Evolutionary conservation across 92 coral and sea anemone genomes (phyloP).

Genomic region (Umimayanthus kanabou): DNA sequence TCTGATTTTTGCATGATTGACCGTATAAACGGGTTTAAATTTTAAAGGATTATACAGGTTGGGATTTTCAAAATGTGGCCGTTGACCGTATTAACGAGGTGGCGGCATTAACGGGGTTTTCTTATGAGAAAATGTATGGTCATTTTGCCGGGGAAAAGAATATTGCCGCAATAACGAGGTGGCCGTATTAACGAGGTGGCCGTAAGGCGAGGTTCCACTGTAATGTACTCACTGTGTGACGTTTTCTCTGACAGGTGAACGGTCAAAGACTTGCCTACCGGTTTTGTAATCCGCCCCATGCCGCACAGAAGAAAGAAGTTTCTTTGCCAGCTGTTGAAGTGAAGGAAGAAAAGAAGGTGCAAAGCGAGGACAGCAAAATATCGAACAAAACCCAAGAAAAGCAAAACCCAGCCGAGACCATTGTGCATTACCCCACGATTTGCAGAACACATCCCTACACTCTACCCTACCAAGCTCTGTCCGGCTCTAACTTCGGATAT

Average conservation of each 20-base stretch:
- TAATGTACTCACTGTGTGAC: not conserved
- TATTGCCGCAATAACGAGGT: no score
- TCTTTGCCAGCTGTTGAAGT: not conserved
- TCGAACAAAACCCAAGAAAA: not conserved
- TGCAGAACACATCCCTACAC: slow-evolving; percentile 7
- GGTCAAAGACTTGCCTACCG: slow-evolving; percentile 93
- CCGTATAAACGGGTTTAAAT: no score
- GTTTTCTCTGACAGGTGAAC: slow-evolving; percentile 62
- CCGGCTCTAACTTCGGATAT: slow-evolving; percentile 41
- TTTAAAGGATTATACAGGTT: no score
- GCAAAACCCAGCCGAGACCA: not conserved
- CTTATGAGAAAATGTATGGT: no score
- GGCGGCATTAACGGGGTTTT: no score
- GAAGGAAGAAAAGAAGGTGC: not conserved
- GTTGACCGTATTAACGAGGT: no score
- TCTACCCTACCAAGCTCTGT: slow-evolving; percentile 20
- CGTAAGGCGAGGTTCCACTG: no score
- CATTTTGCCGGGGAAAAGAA: no score
- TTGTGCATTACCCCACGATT: not conserved
- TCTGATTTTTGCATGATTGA: no score
- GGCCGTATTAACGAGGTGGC: no score
- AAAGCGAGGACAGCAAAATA: not conserved
- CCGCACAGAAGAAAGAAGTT: slow-evolving; percentile 11
- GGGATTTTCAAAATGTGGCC: no score
- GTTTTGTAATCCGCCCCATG: slow-evolving; percentile 78